Base-by-base conservation (phyloP, 2,113 vertebrate species). In the Anarhynchus alexandrinus region DNA sequence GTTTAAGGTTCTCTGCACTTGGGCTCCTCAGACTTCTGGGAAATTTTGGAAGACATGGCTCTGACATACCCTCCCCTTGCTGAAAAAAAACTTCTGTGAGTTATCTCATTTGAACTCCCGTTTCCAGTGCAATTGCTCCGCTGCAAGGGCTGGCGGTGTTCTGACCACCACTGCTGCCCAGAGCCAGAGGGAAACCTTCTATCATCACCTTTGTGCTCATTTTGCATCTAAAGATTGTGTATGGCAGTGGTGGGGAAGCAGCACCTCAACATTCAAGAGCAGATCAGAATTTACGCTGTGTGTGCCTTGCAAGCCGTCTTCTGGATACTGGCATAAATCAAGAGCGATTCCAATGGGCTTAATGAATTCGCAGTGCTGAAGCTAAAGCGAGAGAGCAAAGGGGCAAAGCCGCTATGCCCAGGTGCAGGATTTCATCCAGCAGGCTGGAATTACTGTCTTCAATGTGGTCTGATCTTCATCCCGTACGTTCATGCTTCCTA, bases 401-500 rank as follows among this genome's bases (percentile, higher is more conserved):
- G 22, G n/a, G 4, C 11, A 54, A 16, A 77, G 13, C 7, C 27
- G 5, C n/a, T 54, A 26, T 36, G 52, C 30, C 30, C 36, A 22
- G 27, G 29, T 36, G 11, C 51, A 81, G 64, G 43, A 55, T 19
- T 82, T 52, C 59, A 72, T 55, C 34, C 55, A 86, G 18, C 3
- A 8, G 30, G 6, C 49, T 78, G 45, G 51, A 89, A 61, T 65
- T 73, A 52, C 59, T 25, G n/a, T 4, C 10, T 25, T n/a, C 9
- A n/a, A 11, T 17, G 15, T 21, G 27, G 11, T 19, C 21, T 2
- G 6, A 36, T 6, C 19, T 79, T 52, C 55, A 74, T 23, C 12
- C 7, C 7, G 3, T 36, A 5, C 1, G 1, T 40, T 47, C 32
- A 79, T 4, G 1, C 34, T 78, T 77, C 42, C 11, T 45, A 3